Conservation (phyloP, 2,888 invertebrate species). For the Electrophaes corylata region DNA sequence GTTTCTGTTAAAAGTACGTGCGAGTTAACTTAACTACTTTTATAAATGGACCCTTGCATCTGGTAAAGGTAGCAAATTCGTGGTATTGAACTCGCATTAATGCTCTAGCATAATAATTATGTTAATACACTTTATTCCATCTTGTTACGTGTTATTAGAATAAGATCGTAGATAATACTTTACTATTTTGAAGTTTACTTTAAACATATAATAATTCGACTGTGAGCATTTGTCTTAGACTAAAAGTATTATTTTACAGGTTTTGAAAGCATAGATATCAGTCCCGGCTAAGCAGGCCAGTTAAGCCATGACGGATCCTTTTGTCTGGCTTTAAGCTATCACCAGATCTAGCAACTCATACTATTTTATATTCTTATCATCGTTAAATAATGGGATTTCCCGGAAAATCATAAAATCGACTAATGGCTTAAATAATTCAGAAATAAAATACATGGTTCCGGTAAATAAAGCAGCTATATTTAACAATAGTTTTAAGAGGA, state of each 20-base stretch:
- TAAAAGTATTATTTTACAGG: not conserved
- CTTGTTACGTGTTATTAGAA: not conserved
- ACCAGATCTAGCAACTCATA: not conserved
- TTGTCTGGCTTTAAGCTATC: not conserved
- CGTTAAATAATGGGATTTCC: not conserved
- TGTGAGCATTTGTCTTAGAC: too few species aligned
- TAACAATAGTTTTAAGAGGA: not conserved
- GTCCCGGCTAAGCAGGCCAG: not conserved
- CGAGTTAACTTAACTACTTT: constrained; percentile 25
- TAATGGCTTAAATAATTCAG: not conserved
- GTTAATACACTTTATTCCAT: constrained; percentile 9
- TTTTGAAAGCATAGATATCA: not conserved
- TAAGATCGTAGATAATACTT: constrained; percentile 1
- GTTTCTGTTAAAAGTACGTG: constrained; percentile 62
- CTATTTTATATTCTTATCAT: not conserved
- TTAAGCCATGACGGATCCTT: not conserved
- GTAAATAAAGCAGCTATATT: not conserved
- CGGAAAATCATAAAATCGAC: not conserved
- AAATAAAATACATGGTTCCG: not conserved
- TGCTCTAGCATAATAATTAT: too few species aligned
- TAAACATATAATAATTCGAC: too few species aligned
- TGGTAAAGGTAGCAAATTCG: constrained; percentile 31
- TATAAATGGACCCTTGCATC: constrained; percentile 9
- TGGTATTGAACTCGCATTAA: constrained; percentile 35
- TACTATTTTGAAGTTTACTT: too few species aligned